Conservation (phyloP, 2,797 vertebrate genomes). For the Myotis findleyi region DNA sequence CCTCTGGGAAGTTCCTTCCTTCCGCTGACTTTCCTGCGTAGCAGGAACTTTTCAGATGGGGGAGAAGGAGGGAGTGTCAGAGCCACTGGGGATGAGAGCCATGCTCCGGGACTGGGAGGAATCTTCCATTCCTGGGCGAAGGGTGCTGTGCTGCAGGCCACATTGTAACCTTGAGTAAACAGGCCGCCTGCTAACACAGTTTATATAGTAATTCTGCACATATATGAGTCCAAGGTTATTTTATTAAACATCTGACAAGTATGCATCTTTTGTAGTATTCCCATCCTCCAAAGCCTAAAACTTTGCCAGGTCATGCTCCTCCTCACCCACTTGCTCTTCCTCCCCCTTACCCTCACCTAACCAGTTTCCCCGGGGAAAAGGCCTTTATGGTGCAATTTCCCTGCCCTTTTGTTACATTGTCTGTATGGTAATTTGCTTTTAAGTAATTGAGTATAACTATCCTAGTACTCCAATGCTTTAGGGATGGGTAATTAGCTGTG, state of each 20-base stretch:
- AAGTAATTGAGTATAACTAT: not conserved
- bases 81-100: not conserved
- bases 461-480: not conserved
- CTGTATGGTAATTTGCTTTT: not conserved
- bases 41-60: not conserved
- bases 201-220: slow-evolving; percentile 13
- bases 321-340: not conserved
- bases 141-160: not conserved
- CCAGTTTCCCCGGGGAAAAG: not conserved
- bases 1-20: slow-evolving; percentile 46
- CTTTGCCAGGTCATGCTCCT: not conserved
- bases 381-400: not conserved
- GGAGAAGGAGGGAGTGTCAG: not conserved
- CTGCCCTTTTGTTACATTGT: not conserved
- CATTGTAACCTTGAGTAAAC: not conserved
- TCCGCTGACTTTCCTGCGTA: not conserved
- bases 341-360: not conserved
- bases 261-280: not conserved
- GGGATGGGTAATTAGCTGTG: not conserved
- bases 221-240: not conserved
- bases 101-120: not conserved
- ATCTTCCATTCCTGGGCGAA: slow-evolving; percentile 11
- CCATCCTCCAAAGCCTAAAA: not conserved
- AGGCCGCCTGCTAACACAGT: not conserved
- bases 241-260: not conserved